Evolutionary conservation across 2,113 vertebrate genomes (phyloP), one percentile per base, ranked within the genome.

Genomic region (Anas platyrhynchos): DNA sequence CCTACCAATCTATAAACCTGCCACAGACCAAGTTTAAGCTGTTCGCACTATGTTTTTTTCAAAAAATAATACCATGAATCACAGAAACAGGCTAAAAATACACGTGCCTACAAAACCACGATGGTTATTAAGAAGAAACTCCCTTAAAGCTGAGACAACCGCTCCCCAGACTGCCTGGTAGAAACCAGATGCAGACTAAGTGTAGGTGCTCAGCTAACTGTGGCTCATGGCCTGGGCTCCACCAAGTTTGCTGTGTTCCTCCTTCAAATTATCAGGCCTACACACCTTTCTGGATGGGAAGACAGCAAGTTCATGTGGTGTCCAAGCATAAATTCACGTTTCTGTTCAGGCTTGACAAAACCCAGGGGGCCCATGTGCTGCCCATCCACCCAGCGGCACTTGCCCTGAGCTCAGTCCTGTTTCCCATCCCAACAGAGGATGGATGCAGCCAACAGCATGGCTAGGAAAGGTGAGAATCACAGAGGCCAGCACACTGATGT

Each of bases 401-500:
- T 16, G 16, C 8, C 68, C 68, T 8, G 11, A 74, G 16, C 55
- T 21, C 44, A 9, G 17, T 9, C 44, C 75, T 62, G 61, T 54
- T 55, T 38, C 55, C 5, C 76, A 7, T 9, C 61, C 62, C 76
- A 31, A 3, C 20, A 15, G 29, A 12, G 38, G 41, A 61, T 8
- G 21, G 20, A 9, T 22, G 31, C 13, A 41, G 72, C 25, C 78
- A 61, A 7, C 15, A 18, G 36, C 26, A 6, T 0, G 3, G 11
- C 16, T 32, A 4, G 16, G 13, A 36, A 18, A 31, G 59, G 46
- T 3, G 17, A 68, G 46, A 46, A 26, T 25, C 68, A 21, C 43
- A 13, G 43, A 44, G 27, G 16, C 21, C 10, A 31, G 0, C 26
- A 18, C 16, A 2, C 2, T 38, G 11, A 34, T 5, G 6, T 4